Evolutionary conservation across 2,888 invertebrate species (phyloP).

Genomic region (Nasonia oneida): DNA sequence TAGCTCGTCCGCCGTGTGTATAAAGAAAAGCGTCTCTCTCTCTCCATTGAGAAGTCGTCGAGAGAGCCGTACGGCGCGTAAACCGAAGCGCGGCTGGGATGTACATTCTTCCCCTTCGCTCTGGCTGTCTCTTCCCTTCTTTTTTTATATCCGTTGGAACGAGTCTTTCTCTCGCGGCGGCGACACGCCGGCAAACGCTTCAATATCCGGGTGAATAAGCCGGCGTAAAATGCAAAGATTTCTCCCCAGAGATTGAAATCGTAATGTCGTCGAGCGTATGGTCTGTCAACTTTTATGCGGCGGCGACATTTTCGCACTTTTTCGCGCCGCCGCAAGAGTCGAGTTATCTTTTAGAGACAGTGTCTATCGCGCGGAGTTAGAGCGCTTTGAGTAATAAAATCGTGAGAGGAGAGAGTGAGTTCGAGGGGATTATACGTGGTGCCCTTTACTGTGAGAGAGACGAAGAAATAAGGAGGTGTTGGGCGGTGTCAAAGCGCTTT

Average conservation of each 20-base stretch:
- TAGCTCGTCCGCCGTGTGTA: not conserved
- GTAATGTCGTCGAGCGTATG: conserved; percentile 65
- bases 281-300: not conserved
- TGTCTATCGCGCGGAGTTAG: not conserved
- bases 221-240: conserved; percentile 70
- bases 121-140: not conserved
- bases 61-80: not conserved
- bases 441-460: not conserved
- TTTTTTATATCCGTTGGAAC: not conserved
- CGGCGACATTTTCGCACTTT: conserved; percentile 27
- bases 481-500: no score
- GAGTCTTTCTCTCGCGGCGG: not conserved
- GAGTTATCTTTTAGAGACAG: conserved; percentile 38
- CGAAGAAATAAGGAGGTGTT: no score
- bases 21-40: not conserved
- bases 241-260: conserved; percentile 73
- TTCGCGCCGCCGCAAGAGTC: conserved; percentile 4
- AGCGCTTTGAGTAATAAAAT: conserved; percentile 14
- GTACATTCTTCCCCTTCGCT: not conserved
- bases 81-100: not conserved
- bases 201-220: conserved; percentile 61
- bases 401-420: not conserved
- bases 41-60: not conserved
- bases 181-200: conserved; percentile 48
- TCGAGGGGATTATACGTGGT: not conserved